Base-by-base conservation (phyloP, 2,888 invertebrate species). In the Apotomis turbidana region DNA sequence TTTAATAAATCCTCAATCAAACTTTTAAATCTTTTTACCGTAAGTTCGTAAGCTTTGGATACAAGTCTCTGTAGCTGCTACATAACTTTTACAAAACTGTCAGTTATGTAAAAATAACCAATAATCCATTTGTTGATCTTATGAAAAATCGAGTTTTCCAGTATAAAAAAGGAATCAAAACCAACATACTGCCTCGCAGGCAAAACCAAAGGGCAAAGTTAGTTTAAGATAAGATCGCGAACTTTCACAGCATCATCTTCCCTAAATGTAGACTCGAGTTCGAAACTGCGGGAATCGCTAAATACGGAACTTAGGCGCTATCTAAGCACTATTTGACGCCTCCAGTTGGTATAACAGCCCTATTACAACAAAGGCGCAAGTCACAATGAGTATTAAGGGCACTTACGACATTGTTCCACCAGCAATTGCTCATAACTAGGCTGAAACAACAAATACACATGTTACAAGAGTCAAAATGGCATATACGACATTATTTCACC, bases 241-340 rank as follows among this genome's bases (percentile, higher is more conserved):
- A 51, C 51, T 38, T 52, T 60, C 5, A 44, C 44, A 52, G n/a
- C 44, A 5, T 38, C 41, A 55, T 69, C 46, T 55, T 3, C 54
- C 46, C 49, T 27, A 36, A 13, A 15, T 64, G 41, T 13, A 6
- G 54, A 4, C 8, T 41, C 13, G 8, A 44, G 44, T 64, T 55
- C 44, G 15, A 13, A 64, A 44, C 54, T 59, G 52, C 64, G 27
- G 41, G 27, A 55, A 69, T 55, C 41, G 59, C 52, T 64, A 36
- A 59, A 59, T 59, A 44, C 55, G 46, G 55, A 59, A 70, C 61
- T 46, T 66, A 44, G 10, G 10, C 61, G 54, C 60, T 52, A 69
- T 69, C 46, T 54, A 55, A 61, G 61, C 68, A 61, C 61, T 61
- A 61, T 61, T 61, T 44, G 49, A 67, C 49, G 67, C 38, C 51